A percentile compares a stretch with the other conserved stretches of the same genome.
These are phyloP conservation scores for Pogonognathellus flavescens DNA, from an alignment of 1,140 invertebrate species.

Conservation along the genomic window DNA sequence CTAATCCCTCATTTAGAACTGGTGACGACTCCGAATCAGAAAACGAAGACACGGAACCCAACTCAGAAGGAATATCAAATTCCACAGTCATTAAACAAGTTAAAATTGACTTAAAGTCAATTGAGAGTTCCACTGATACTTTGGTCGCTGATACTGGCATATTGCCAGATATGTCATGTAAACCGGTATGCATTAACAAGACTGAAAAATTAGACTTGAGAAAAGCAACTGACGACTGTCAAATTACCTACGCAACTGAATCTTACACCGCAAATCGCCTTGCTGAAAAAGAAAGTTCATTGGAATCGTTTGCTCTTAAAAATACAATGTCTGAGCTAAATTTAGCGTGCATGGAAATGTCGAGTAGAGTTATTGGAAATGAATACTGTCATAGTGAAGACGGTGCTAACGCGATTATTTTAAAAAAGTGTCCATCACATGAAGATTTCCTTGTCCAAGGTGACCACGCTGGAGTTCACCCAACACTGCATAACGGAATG, in stretches of 20 bases:
- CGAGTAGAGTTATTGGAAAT: background rate
- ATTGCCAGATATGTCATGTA: constrained; percentile 58
- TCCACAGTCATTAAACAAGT: constrained; percentile 59
- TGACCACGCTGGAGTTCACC: background rate
- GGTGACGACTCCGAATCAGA: constrained; percentile 57
- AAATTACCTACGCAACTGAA: background rate
- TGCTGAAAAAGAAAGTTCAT: background rate
- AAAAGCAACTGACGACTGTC: background rate
- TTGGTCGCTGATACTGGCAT: constrained; percentile 69
- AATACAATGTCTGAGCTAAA: constrained; percentile 8
- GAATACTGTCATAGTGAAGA: background rate
- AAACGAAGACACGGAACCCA: constrained; percentile 63
- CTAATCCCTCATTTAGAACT: background rate
- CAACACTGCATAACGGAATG: constrained; percentile 8
- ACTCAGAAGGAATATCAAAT: constrained; percentile 62
- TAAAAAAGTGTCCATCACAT: background rate
- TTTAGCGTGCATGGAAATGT: background rate
- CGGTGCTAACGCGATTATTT: background rate
- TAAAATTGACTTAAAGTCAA: constrained; percentile 64
- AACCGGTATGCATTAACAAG: constrained; percentile 32
- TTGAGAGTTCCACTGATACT: constrained; percentile 73
- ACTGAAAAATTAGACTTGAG: constrained; percentile 32
- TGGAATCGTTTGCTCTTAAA: background rate
- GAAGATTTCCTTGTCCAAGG: constrained; percentile 13
- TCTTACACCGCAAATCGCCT: background rate